Evolutionary conservation across 1,140 invertebrate genomes (phyloP).

Genomic region (Zaprionus africanus): DNA sequence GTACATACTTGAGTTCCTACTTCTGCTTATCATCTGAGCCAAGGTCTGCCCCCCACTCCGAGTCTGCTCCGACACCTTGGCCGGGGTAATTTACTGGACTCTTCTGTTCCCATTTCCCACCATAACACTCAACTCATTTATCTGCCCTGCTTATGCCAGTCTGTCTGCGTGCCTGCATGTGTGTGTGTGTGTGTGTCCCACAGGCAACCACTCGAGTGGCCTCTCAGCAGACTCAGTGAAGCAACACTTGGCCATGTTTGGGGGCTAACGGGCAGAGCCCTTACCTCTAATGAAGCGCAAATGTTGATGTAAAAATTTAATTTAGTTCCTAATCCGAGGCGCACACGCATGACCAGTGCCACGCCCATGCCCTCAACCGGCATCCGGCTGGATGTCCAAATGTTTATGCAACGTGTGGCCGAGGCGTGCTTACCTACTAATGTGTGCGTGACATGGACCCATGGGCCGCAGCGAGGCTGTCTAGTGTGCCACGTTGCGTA

Average conservation of each 20-base stretch:
- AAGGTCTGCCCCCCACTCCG: background rate
- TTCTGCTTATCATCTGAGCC: slow-evolving; percentile 17
- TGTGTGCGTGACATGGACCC: slow-evolving; percentile 78
- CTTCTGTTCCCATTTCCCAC: slow-evolving; percentile 34
- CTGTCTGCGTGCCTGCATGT: background rate
- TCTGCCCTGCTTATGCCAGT: slow-evolving; percentile 26
- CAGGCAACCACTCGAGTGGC: slow-evolving; percentile 42
- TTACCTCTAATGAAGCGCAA: slow-evolving; percentile 76
- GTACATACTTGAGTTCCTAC: background rate
- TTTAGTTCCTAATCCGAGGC: slow-evolving; percentile 72
- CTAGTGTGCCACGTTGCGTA: slow-evolving; percentile 68
- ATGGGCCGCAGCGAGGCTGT: slow-evolving; percentile 39
- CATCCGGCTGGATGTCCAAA: slow-evolving; percentile 55
- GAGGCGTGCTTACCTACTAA: slow-evolving; percentile 77
- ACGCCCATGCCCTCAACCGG: slow-evolving; percentile 16
- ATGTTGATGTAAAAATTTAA: slow-evolving; percentile 82
- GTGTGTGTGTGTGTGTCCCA: slow-evolving; percentile 20
- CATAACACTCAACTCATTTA: slow-evolving; percentile 53
- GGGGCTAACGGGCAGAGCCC: slow-evolving; percentile 9
- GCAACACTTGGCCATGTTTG: slow-evolving; percentile 33
- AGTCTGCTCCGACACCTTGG: slow-evolving; percentile 25
- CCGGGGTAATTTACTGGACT: slow-evolving; percentile 36
- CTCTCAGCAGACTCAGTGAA: slow-evolving; percentile 36
- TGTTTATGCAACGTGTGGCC: slow-evolving; percentile 74
- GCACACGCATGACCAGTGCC: slow-evolving; percentile 57